Evolutionary conservation across 2,113 vertebrate genomes (phyloP), one percentile per base, ranked within the genome.

Genomic region (Physeter macrocephalus): DNA sequence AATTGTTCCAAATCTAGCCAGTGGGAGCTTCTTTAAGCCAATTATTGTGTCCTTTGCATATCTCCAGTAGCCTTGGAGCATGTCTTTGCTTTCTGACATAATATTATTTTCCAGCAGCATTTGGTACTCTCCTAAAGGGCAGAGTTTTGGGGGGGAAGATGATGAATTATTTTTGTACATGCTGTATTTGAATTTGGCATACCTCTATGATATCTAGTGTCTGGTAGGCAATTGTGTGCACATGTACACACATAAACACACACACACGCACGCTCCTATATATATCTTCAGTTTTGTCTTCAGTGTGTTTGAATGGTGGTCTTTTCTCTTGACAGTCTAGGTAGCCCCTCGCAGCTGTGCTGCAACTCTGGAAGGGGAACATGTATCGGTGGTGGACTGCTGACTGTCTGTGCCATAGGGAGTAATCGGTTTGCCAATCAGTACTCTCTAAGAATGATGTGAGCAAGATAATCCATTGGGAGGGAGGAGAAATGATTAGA

Each of bases 51-150:
- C 54, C 18, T 93, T 85, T 31, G 7, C n/a, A 85, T 36, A 67
- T 75, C 7, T 5, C 49, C 31, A 27, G 11, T 59, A 83, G 17
- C 8, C 20, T 83, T 64, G 84, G 46, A 90, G 27, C 8, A 59
- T 39, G 71, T 92, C 29, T 52, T 91, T 91, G 69, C 12, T 93
- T 92, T 96, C 41, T 95, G 82, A 84, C 7, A 46, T 95, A 88
- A 67, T 81, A 78, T 72, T 78, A 88, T 67, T 92, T 90, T 88
- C 31, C 11, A 67, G 20, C 46, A 75, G 86, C 57, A 81, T 83
- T 46, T 82, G 59, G 54, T 84, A 88, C 46, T 92, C 72, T 67
- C 54, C 31, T 54, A 14, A 92, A 84, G 77, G 54, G 71, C n/a
- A 57, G 39, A 67, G 17, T 88, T 96, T 66, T 57, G 64, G 57